Evolutionary conservation across 1,140 invertebrate species (phyloP), one percentile per base, ranked within the genome.

Genomic region (Argopecten irradians): DNA sequence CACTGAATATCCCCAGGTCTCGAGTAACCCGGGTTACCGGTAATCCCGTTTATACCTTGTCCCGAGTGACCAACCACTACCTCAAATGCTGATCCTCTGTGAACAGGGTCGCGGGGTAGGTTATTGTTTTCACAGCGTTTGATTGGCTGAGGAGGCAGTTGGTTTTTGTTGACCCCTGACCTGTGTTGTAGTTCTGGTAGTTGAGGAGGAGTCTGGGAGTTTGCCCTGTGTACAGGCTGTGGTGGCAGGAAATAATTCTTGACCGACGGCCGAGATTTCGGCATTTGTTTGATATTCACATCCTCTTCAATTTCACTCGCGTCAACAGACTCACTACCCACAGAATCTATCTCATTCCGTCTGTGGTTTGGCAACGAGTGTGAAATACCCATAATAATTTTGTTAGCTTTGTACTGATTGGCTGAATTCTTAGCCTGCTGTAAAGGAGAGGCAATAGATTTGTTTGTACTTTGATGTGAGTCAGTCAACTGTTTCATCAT

Each of bases 71-170:
- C 85, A 82, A 92, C 91, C 34, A 90, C 33, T 46, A 91, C 88
- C n/a, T 90, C 90, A 32, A 90, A 90, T 32, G 92, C 91, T 19
- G 84, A 87, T 16, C 87, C 89, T 16, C 92, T 43, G 36, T 90
- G 90, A 41, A 92, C 82, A 9, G 92, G 90, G 22, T 90, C 85
- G 9, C 41, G 85, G 14, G 90, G 92, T 8, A 92, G 71, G 14
- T 85, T 86, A 34, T 84, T 35, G 7, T 85, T 55, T 11, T 84
- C 39, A 55, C 84, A 46, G 82, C 71, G 84, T 55, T 88, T 85
- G 28, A 91, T 84, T 34, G 92, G 92, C 46, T 90, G 87, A 2
- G 89, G 87, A 28, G 91, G 90, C 35, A 91, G 87, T 82, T 41
- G 82, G 14, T 83, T 33, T 43, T 90, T 87, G 16, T 89, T 43